Percentiles rank a stretch among this genome's conserved stretches.
Conservation (phyloP, 2,888 invertebrate species). For the Stenurella melanura region DNA sequence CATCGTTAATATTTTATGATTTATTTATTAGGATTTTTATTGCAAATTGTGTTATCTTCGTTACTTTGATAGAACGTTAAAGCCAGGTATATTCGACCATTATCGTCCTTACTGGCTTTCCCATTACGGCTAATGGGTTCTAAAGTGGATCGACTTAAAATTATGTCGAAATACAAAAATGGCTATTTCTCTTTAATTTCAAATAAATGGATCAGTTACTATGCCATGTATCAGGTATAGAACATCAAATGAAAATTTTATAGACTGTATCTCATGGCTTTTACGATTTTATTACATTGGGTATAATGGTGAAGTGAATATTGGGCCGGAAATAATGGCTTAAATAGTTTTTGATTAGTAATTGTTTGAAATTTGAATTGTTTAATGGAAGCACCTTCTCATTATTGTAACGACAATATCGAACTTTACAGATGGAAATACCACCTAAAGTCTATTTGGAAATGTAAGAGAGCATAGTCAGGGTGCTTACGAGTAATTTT, state of each 20-base stretch:
- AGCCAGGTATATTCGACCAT: constrained; percentile 9
- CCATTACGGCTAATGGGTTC: constrained; percentile 27
- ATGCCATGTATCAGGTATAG: not conserved
- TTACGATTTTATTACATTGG: constrained; percentile 12
- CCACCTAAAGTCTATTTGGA: too few relatives aligned
- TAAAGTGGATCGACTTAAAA: constrained; percentile 34
- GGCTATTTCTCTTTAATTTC: constrained; percentile 24
- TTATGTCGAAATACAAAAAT: constrained; percentile 27
- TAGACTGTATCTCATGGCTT: constrained; percentile 14
- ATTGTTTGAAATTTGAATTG: constrained; percentile 3
- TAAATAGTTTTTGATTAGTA: not conserved
- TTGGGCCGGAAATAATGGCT: constrained; percentile 4
- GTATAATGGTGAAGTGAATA: not conserved
- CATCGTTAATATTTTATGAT: constrained; percentile 31
- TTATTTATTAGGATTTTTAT: constrained; percentile 37
- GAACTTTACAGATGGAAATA: too few relatives aligned
- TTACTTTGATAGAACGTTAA: not conserved
- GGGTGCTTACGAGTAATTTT: too few relatives aligned
- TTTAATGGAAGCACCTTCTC: too few relatives aligned
- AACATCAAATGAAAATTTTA: constrained; percentile 23
- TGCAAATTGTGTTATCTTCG: constrained; percentile 30
- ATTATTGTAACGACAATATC: too few relatives aligned
- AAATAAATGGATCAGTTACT: constrained; percentile 5
- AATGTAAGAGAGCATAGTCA: too few relatives aligned
- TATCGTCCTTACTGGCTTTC: not conserved